Evolutionary conservation across 1,140 invertebrate species (phyloP).

Genomic region (Ostrea edulis): DNA sequence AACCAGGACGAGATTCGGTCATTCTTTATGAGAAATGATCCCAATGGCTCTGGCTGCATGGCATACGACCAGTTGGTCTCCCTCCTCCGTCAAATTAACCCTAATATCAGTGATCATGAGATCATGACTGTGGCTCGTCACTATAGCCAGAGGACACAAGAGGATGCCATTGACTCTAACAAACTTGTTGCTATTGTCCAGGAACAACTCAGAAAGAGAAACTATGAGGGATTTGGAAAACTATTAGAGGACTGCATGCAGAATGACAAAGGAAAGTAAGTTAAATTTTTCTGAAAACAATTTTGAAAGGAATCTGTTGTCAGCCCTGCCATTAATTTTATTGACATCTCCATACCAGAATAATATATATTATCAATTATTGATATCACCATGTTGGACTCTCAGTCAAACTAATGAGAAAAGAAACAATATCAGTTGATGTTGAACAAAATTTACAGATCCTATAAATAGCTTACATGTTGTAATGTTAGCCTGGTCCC

Average conservation of each 20-base stretch:
- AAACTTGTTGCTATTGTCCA: slow-evolving; percentile 75
- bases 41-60: slow-evolving; percentile 65
- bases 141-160: slow-evolving; percentile 66
- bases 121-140: slow-evolving; percentile 76
- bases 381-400: no score
- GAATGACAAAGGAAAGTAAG: slow-evolving; percentile 71
- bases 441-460: no score
- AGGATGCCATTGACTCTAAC: slow-evolving; percentile 65
- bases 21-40: slow-evolving; percentile 74
- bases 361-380: no score
- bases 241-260: slow-evolving; percentile 70
- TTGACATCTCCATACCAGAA: no score
- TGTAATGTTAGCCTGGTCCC: no score
- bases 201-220: slow-evolving; percentile 77
- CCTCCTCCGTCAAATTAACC: slow-evolving; percentile 66
- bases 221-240: slow-evolving; percentile 76
- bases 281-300: not conserved
- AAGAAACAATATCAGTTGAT: no score
- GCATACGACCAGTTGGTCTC: slow-evolving; percentile 66
- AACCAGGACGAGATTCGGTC: slow-evolving; percentile 73
- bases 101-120: slow-evolving; percentile 74
- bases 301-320: not conserved
- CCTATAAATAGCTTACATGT: no score
- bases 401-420: no score
- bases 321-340: not conserved